Conservation (phyloP, 37 sponge, comb jelly and placozoan genomes). For the Chondrosia reniformis region DNA sequence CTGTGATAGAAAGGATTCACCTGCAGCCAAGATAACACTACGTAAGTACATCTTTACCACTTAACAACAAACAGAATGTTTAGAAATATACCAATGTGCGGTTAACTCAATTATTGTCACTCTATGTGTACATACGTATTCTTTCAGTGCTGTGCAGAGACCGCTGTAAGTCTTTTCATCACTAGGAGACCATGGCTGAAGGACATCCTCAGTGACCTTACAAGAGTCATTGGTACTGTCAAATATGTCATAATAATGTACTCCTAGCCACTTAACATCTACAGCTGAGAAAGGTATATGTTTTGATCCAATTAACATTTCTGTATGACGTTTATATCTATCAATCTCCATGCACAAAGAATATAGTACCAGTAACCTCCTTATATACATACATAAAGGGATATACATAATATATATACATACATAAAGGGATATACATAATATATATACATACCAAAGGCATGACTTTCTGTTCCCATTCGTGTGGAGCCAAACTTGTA, state of each 20-base stretch:
- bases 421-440: no score
- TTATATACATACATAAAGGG: no score
- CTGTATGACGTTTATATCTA: no score
- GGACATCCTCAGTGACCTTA: conserved; percentile 30
- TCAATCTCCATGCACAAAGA: no score
- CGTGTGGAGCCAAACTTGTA: conserved; percentile 88
- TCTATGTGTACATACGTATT: neutral
- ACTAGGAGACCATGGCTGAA: conserved; percentile 62
- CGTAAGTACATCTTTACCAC: neutral
- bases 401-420: neutral
- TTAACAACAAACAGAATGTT: neutral
- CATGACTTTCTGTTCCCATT: conserved; percentile 81
- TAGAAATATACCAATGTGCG: no score
- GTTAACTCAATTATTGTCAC: no score
- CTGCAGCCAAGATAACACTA: neutral
- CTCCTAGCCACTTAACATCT: conserved; percentile 81
- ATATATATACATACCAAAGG: conserved; percentile 31
- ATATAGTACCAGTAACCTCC: no score
- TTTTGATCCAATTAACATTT: neutral
- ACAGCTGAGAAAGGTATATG: conserved; percentile 26
- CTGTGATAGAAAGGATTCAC: conserved; percentile 33
- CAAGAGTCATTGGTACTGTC: neutral
- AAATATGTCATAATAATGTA: conserved; percentile 73
- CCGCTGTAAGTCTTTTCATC: conserved; percentile 50
- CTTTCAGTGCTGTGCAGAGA: neutral